phyloP scores from a whole-genome alignment of 2,888 invertebrate species.

The Apamea sordens region DNA sequence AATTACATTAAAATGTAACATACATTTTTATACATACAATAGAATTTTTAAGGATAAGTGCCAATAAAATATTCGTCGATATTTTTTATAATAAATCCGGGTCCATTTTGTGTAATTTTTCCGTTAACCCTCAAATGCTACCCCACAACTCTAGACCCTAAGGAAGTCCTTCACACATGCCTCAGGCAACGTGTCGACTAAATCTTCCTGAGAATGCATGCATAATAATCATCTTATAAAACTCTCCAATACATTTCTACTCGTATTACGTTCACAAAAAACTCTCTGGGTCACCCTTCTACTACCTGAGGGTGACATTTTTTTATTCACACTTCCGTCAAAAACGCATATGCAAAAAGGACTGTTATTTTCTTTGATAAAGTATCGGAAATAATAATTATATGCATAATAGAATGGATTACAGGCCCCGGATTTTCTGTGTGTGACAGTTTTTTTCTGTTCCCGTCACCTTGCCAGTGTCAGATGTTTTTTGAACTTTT shows the following conservation, averaged over 20 bases:
- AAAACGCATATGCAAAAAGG: conserved; percentile 89
- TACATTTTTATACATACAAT: conserved; percentile 19
- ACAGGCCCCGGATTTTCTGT: conserved; percentile 83
- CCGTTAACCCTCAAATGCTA: conserved; percentile 78
- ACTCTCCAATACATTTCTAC: conserved; percentile 79
- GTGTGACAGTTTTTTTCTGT: conserved; percentile 83
- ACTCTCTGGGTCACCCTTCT: conserved; percentile 84
- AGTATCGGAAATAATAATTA: conserved; percentile 90
- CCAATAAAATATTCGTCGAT: conserved; percentile 41
- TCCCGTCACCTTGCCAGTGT: conserved; percentile 87
- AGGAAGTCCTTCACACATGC: conserved; percentile 83
- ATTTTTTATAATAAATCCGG: conserved; percentile 40
- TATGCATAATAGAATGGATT: conserved; percentile 90
- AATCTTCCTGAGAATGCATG: conserved; percentile 90
- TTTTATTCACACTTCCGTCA: conserved; percentile 89
- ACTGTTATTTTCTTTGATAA: conserved; percentile 89
- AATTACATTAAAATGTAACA: neutral
- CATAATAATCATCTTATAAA: conserved; percentile 87
- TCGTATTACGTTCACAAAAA: conserved; percentile 85
- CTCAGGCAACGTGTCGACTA: conserved; percentile 79
- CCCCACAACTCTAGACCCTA: conserved; percentile 76
- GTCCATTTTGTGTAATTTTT: conserved; percentile 63
- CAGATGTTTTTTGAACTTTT: conserved; percentile 83
- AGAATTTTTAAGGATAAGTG: conserved; percentile 16
- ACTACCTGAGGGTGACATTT: conserved; percentile 89